Conservation (phyloP, 2,797 vertebrate species). For the Amblyraja radiata region DNA sequence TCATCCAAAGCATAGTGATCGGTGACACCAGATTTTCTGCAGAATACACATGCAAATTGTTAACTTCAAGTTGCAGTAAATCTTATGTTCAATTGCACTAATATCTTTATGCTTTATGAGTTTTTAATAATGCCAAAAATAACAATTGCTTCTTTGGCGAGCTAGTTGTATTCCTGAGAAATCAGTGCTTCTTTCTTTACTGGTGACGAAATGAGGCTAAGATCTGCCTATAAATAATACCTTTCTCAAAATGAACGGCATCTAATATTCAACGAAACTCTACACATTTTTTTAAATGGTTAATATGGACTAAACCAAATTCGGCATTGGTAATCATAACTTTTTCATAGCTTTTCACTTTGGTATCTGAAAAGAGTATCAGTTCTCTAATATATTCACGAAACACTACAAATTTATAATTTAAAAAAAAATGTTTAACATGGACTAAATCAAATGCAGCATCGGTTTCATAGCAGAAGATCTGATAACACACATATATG, state of each 20-base stretch:
- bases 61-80: not conserved
- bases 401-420: not conserved
- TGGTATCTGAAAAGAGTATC: too few species aligned
- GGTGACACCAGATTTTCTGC: conserved; percentile 88
- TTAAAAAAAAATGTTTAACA: not conserved
- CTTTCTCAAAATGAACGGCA: too few species aligned
- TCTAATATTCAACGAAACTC: too few species aligned
- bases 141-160: not conserved
- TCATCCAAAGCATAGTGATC: conserved; percentile 93
- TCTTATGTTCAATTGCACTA: not conserved
- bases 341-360: too few species aligned
- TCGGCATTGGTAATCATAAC: not conserved
- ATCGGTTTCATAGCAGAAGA: not conserved
- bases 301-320: too few species aligned
- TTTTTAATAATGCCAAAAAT: not conserved
- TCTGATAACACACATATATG: not conserved
- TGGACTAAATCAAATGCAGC: not conserved
- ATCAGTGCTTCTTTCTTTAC: not conserved
- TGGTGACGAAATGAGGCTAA: conserved; percentile 39
- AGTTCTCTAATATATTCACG: not conserved
- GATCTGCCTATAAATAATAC: not conserved
- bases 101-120: not conserved
- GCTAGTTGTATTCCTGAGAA: not conserved
- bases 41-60: conserved; percentile 38
- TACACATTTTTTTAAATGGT: too few species aligned